Conservation (phyloP, 2,797 vertebrate species). For the Ptychobarbus kaznakovi region DNA sequence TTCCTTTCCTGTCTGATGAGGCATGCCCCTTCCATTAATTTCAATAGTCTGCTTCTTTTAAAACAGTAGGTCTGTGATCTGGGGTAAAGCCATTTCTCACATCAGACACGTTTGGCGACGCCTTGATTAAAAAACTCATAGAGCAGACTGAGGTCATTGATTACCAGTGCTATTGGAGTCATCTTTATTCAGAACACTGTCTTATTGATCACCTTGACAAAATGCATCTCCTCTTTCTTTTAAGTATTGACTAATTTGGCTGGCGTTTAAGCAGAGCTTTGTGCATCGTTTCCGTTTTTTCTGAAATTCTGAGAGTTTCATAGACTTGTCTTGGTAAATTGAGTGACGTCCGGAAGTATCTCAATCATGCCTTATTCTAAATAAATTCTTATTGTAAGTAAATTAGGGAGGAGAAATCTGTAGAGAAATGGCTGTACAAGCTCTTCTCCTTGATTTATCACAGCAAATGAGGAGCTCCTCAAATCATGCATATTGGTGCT, state of each 20-base stretch:
- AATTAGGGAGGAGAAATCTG: not conserved
- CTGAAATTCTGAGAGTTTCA: not conserved
- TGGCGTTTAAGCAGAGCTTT: not conserved
- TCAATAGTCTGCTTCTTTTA: slow-evolving; percentile 38
- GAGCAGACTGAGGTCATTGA: slow-evolving; percentile 57
- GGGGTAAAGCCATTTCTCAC: slow-evolving; percentile 22
- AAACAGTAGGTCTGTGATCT: slow-evolving; percentile 29
- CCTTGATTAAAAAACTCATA: slow-evolving; percentile 60
- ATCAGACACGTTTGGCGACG: slow-evolving; percentile 43
- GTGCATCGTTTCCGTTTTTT: not conserved
- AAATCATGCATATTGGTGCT: slow-evolving; percentile 1
- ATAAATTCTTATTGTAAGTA: no score
- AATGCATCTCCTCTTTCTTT: not conserved
- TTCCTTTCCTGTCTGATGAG: slow-evolving; percentile 21
- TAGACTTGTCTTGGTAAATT: not conserved
- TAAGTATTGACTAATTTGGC: slow-evolving; percentile 9
- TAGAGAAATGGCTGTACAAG: not conserved
- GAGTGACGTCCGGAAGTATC: not conserved
- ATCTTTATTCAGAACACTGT: slow-evolving; percentile 60
- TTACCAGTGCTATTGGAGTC: slow-evolving; percentile 59
- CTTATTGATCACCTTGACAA: slow-evolving; percentile 12
- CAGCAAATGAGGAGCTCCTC: slow-evolving; percentile 3
- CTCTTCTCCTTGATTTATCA: slow-evolving; percentile 59
- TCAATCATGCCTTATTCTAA: slow-evolving; percentile 1
- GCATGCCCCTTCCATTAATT: slow-evolving; percentile 49